Base-by-base conservation (phyloP, 2,888 invertebrate genomes). In the Zeuzera pyrina region DNA sequence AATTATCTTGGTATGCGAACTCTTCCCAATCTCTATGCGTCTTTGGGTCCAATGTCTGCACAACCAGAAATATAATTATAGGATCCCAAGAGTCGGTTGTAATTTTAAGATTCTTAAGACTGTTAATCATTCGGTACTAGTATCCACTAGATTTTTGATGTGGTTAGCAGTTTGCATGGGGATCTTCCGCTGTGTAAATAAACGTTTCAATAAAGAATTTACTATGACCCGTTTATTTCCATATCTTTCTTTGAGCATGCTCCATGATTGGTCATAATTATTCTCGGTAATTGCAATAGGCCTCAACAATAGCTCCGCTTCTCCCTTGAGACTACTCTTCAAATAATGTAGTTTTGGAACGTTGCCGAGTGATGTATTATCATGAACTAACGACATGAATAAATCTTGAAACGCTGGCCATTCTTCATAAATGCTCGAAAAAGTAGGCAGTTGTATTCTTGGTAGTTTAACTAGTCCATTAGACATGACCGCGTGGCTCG, bases 71-170 rank as follows among this genome's bases (percentile, higher is more conserved):
- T 23, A 23, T 23, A 12, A 23, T 14, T 7, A 23, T 12, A 3
- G 23, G 23, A 30, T 30, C 23, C 23, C 23, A 23, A 23, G 23
- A 23, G 15, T 6, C 15, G 4, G 39, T 45, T 0, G 8, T 24
- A 15, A 42, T 25, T 25, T 29, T 7, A 12, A 45, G 32, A 30
- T 45, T 45, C n/a, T 34, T 33, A 12, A 42, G 21, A 22, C 33
- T 35, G 16, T 39, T 35, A 12, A 39, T 24, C 30, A 33, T 29
- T 38, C 35, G 6, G 29, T 31, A 3, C 41, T 41, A 12, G 32
- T 40, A 16, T 38, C 43, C 6, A 39, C 24, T 24, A 44, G 15
- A 7, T 21, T 15, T 30, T 41, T 41, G 6, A 39, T 16, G 2
- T 29, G 23, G 12, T 19, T 22, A 2, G 37, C 34, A 2, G 32